A percentile compares a stretch with the other conserved stretches of the same genome.
These are phyloP conservation scores for Cantharis lateralis DNA, from an alignment of 2,888 invertebrate genomes.

Conservation along the genomic window DNA sequence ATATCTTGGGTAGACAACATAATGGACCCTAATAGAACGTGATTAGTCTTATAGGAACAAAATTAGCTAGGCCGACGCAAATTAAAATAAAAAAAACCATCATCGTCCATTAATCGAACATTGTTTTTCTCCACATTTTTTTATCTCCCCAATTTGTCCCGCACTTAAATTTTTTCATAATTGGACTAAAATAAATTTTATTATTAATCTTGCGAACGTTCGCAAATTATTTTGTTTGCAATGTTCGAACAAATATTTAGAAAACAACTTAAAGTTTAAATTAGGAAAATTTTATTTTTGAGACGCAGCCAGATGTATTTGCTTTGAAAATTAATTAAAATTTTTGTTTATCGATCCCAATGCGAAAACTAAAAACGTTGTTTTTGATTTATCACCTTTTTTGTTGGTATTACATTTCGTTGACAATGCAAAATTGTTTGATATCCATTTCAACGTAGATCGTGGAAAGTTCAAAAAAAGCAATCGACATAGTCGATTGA, in stretches of 20 bases:
- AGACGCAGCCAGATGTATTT: neutral
- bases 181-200: neutral
- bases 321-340: neutral
- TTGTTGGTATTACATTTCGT: neutral
- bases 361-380: neutral
- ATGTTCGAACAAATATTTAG: neutral
- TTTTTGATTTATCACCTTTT: neutral
- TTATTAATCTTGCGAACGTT: neutral
- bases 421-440: neutral
- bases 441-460: neutral
- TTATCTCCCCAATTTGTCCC: neutral
- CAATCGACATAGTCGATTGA: neutral
- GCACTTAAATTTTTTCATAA: neutral
- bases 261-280: neutral
- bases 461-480: neutral
- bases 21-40: neutral
- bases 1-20: neutral
- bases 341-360: neutral
- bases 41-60: conserved; percentile 1
- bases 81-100: neutral
- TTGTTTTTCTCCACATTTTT: neutral
- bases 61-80: neutral
- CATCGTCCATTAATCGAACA: neutral
- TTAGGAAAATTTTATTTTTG: neutral
- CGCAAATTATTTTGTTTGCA: neutral